phyloP scores from a whole-genome alignment of 2,797 vertebrate species.

The Manis crassicaudata region DNA sequence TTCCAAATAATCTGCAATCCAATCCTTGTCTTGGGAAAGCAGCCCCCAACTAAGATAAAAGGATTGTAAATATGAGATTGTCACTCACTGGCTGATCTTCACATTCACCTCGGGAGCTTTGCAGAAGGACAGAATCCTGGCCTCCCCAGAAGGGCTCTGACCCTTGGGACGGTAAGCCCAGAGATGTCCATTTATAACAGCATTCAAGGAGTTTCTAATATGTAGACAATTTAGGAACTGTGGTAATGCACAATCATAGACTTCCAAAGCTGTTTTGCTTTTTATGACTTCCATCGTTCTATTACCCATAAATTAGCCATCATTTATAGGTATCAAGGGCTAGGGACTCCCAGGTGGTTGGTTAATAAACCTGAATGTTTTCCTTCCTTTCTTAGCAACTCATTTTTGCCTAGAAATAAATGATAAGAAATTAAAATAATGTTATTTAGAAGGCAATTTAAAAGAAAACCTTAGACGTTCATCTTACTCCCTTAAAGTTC shows the following conservation, averaged over 20 bases:
- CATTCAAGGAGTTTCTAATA: background rate
- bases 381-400: background rate
- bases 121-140: background rate
- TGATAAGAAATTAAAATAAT: constrained; percentile 16
- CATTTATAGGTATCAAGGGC: background rate
- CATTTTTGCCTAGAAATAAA: constrained; percentile 38
- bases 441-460: constrained; percentile 1
- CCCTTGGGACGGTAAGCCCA: background rate
- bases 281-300: background rate
- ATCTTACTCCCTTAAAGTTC: background rate
- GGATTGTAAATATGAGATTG: background rate
- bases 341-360: background rate
- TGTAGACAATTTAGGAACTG: background rate
- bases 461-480: background rate
- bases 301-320: background rate
- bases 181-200: background rate
- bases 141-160: background rate
- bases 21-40: background rate
- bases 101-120: background rate
- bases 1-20: background rate
- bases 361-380: background rate
- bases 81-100: background rate
- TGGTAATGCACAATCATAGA: background rate
- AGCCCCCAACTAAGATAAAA: background rate
- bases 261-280: background rate